These are phyloP conservation scores for Cataglyphis cursor DNA, from an alignment of 2,888 invertebrate genomes.

Conservation along the genomic window DNA sequence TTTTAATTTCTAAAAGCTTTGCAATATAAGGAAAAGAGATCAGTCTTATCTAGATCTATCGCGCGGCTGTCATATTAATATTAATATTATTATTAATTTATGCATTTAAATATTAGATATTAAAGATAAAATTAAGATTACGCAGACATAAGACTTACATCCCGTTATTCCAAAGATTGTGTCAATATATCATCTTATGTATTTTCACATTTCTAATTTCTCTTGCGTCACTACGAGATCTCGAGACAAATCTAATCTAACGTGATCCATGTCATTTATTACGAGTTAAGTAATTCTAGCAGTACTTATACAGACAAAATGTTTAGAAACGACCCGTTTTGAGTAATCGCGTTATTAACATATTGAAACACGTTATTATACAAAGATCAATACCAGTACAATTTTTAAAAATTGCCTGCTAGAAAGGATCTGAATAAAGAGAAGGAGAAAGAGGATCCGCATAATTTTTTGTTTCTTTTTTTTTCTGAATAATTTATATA, in stretches of 20 bases:
- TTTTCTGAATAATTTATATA: no score
- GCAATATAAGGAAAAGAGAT: background rate
- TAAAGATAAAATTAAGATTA: background rate
- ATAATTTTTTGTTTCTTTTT: no score
- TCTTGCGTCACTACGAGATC: background rate
- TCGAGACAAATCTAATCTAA: background rate
- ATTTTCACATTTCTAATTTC: background rate
- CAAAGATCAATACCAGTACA: background rate
- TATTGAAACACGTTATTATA: background rate
- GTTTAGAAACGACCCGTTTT: background rate
- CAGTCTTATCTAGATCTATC: no score
- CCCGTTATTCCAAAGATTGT: background rate
- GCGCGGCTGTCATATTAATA: background rate
- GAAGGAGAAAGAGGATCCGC: no score
- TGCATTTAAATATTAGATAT: background rate
- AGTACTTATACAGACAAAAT: background rate
- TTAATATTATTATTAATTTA: background rate
- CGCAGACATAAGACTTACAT: background rate
- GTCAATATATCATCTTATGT: background rate
- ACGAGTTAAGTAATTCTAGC: background rate
- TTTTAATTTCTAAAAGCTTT: background rate
- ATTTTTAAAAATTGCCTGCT: background rate
- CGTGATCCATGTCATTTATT: background rate
- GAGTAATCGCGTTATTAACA: background rate
- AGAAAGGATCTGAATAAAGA: background rate